Percentiles rank a stretch among this genome's conserved stretches.
These are phyloP conservation scores for Notiomystis cincta DNA, from an alignment of 2,113 vertebrate genomes.

Conservation along the genomic window DNA sequence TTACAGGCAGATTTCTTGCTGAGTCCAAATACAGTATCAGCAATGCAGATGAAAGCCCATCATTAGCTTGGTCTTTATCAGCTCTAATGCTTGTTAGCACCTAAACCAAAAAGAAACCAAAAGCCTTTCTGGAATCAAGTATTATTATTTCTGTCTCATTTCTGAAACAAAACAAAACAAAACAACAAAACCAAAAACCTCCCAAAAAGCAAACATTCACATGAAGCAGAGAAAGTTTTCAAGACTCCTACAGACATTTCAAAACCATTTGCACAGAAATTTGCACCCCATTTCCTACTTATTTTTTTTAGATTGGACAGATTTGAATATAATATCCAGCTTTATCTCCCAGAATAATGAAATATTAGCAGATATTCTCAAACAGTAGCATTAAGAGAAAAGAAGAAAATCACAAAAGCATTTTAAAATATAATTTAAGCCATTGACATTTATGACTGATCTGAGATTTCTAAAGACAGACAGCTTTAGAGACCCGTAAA, in stretches of 20 bases:
- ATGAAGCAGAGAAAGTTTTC: background rate
- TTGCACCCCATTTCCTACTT: background rate
- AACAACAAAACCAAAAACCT: background rate
- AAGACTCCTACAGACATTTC: background rate
- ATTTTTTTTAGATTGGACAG: background rate
- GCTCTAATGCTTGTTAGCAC: conserved; percentile 84
- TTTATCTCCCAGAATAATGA: background rate
- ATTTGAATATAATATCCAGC: background rate
- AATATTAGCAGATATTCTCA: background rate
- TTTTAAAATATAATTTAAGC: background rate
- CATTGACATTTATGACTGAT: background rate
- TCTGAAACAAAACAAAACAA: no score
- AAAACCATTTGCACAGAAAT: background rate
- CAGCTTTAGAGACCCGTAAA: background rate
- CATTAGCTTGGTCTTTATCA: conserved; percentile 82
- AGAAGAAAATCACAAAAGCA: background rate
- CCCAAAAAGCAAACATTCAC: background rate
- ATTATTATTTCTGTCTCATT: background rate
- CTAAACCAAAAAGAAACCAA: conserved; percentile 56
- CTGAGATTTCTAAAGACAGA: background rate
- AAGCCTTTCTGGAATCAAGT: background rate
- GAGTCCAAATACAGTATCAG: conserved; percentile 94
- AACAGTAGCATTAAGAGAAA: background rate
- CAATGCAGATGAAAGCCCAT: conserved; percentile 89
- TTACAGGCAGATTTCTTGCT: conserved; percentile 92